Evolutionary conservation across 2,113 vertebrate genomes (phyloP).

Genomic region (Platysteira castanea): DNA sequence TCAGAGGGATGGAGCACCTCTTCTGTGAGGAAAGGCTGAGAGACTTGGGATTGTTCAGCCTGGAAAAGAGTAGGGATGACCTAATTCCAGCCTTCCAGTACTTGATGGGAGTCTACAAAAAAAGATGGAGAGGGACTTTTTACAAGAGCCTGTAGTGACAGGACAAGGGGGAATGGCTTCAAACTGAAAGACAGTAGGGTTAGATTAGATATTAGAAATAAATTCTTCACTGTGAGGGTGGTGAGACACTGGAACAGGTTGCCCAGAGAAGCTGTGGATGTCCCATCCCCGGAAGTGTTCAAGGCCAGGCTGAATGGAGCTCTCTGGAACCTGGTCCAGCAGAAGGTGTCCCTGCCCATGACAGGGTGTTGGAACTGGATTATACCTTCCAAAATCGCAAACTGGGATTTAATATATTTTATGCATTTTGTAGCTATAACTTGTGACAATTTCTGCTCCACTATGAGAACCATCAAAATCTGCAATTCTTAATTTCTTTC

Average conservation of each 20-base stretch:
- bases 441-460: background rate
- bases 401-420: background rate
- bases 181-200: background rate
- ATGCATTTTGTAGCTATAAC: background rate
- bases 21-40: background rate
- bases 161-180: background rate
- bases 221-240: background rate
- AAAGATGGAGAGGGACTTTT: background rate
- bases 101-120: background rate
- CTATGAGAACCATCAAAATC: background rate
- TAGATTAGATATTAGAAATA: background rate
- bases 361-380: background rate
- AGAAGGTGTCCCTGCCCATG: background rate
- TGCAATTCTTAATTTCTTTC: background rate
- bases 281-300: background rate
- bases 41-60: background rate
- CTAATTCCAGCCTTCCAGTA: background rate
- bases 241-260: background rate
- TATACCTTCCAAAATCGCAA: background rate
- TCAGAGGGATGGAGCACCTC: background rate
- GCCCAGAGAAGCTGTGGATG: background rate
- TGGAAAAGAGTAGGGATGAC: background rate
- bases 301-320: background rate
- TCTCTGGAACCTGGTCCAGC: background rate
- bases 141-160: background rate